A percentile compares a stretch with the other conserved stretches of the same genome.
Evolutionary conservation across 2,888 invertebrate species (phyloP).

Genomic region (Beris chalybata): DNA sequence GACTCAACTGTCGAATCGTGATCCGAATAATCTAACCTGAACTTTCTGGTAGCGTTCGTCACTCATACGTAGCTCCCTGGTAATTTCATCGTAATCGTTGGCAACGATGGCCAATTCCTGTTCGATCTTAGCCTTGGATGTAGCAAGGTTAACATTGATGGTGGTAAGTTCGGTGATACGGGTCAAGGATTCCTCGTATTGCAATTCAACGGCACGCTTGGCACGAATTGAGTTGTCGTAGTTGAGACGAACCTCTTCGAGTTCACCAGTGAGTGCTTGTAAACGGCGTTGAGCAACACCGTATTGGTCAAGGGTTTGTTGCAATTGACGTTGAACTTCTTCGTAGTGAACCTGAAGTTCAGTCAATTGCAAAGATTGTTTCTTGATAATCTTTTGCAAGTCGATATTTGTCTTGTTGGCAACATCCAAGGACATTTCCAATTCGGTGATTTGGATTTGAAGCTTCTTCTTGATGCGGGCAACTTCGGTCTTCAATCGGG

Average conservation of each 20-base stretch:
- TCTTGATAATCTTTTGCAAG: constrained; percentile 96
- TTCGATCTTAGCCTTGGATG: constrained; percentile 93
- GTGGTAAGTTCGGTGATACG: constrained; percentile 94
- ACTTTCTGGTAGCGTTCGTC: constrained; percentile 96
- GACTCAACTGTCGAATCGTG: background rate
- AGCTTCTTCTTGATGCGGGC: constrained; percentile 98
- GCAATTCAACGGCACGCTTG: constrained; percentile 86
- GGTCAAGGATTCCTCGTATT: constrained; percentile 86
- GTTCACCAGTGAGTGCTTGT: constrained; percentile 88
- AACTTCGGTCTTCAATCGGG: constrained; percentile 93
- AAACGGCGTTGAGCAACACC: constrained; percentile 88
- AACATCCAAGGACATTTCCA: constrained; percentile 94
- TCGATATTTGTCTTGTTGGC: constrained; percentile 98
- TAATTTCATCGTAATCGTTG: constrained; percentile 96
- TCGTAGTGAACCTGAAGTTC: constrained; percentile 96
- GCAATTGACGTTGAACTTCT: constrained; percentile 93
- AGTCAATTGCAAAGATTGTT: constrained; percentile 86
- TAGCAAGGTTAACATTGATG: constrained; percentile 93
- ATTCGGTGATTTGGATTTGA: constrained; percentile 95
- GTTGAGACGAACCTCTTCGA: constrained; percentile 93
- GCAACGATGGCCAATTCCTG: constrained; percentile 89
- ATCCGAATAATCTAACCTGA: constrained; percentile 58
- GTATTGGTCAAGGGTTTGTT: constrained; percentile 91
- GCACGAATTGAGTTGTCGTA: constrained; percentile 91
- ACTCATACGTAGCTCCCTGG: constrained; percentile 88